A percentile compares a stretch with the other conserved stretches of the same genome.
Evolutionary conservation across 1,140 invertebrate species (phyloP).

Genomic region (Vanessa tameamea): DNA sequence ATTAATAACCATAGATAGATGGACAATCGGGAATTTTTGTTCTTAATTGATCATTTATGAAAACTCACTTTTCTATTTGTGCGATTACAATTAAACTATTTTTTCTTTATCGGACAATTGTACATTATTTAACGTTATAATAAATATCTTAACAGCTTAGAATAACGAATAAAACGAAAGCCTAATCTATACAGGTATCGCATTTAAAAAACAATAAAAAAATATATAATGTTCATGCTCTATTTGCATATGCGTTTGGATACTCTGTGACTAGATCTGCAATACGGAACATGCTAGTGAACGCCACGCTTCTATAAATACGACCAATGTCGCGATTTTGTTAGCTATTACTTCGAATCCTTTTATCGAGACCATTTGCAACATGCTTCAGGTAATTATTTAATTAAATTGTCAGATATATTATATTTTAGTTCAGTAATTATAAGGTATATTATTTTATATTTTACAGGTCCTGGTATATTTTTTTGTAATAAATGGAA

Average conservation of each 20-base stretch:
- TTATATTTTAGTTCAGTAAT: constrained; percentile 16
- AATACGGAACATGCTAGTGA: constrained; percentile 65
- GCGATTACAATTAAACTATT: too few relatives aligned
- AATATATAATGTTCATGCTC: background rate
- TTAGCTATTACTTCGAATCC: constrained; percentile 52
- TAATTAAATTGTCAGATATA: background rate
- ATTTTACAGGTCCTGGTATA: constrained; percentile 51
- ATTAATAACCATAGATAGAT: too few relatives aligned
- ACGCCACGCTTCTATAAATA: constrained; percentile 72
- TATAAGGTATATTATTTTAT: constrained; percentile 8
- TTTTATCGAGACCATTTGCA: constrained; percentile 55
- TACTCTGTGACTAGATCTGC: constrained; percentile 32
- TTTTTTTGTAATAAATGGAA: constrained; percentile 41
- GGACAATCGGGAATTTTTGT: too few relatives aligned
- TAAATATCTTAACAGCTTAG: too few relatives aligned
- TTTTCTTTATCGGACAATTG: too few relatives aligned
- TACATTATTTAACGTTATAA: too few relatives aligned
- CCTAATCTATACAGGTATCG: too few relatives aligned
- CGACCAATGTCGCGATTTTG: constrained; percentile 41
- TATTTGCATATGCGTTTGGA: background rate
- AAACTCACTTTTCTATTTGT: too few relatives aligned
- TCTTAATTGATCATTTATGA: too few relatives aligned
- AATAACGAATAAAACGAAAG: too few relatives aligned
- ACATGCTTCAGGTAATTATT: constrained; percentile 62
- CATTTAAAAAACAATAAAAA: too few relatives aligned